phyloP scores from a whole-genome alignment of 2,797 vertebrate species.

The Pangasius larnaudii region DNA sequence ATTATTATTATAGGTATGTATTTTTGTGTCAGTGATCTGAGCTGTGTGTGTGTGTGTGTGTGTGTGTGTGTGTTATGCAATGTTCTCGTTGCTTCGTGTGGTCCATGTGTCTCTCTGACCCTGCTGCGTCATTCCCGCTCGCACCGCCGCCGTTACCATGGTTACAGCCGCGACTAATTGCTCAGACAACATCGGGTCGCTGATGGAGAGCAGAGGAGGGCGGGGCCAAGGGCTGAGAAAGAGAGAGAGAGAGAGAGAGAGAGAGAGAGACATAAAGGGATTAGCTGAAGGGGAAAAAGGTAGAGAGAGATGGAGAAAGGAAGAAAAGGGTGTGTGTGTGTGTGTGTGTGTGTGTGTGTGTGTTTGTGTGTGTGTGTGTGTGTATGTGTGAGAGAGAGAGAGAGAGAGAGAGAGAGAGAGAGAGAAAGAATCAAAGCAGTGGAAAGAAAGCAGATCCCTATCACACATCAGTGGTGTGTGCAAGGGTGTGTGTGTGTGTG shows the following conservation, averaged over 20 bases:
- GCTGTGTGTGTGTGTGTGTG: slow-evolving; percentile 20
- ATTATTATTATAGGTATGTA: background rate
- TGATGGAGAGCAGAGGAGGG: slow-evolving; percentile 56
- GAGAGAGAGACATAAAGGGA: slow-evolving; percentile 18
- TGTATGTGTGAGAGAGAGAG: background rate
- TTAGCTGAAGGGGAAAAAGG: background rate
- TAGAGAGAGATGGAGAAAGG: background rate
- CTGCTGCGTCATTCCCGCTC: slow-evolving; percentile 51
- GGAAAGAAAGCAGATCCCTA: background rate
- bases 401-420: no score
- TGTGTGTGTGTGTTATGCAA: slow-evolving; percentile 26
- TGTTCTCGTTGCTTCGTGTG: background rate
- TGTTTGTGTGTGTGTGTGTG: background rate
- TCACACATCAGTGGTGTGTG: background rate
- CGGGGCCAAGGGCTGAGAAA: slow-evolving; percentile 20
- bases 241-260: background rate
- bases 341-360: background rate
- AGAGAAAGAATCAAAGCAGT: background rate
- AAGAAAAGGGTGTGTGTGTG: background rate
- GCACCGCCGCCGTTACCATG: slow-evolving; percentile 67
- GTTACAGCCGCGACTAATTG: slow-evolving; percentile 73
- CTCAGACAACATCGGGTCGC: slow-evolving; percentile 64
- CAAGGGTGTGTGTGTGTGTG: background rate
- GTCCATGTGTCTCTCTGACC: slow-evolving; percentile 49
- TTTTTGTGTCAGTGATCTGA: background rate